Percentiles rank a stretch among this genome's conserved stretches.
Evolutionary conservation across 2,113 vertebrate species (phyloP).

Genomic region (Gavia stellata): DNA sequence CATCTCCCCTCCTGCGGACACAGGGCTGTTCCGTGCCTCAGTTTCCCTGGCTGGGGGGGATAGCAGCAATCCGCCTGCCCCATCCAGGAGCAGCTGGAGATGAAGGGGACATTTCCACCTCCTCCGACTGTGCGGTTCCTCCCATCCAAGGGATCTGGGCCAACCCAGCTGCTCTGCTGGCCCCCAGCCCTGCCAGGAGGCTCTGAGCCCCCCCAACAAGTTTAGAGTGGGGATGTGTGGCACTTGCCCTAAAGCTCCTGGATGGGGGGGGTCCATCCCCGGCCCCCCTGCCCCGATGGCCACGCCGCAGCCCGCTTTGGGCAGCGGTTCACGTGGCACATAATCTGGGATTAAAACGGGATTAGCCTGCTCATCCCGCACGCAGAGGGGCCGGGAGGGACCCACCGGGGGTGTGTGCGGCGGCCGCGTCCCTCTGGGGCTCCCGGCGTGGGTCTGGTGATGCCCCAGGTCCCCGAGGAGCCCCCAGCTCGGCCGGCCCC

Average conservation of each 20-base stretch:
- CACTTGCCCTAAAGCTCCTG: accelerated
- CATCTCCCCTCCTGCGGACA: accelerated
- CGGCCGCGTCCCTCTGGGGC: background rate
- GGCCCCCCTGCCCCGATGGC: background rate
- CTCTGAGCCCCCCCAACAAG: background rate
- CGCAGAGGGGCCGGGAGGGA: background rate
- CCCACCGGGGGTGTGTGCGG: background rate
- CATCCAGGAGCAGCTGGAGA: background rate
- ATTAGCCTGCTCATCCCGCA: conserved; percentile 54
- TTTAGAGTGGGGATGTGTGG: accelerated
- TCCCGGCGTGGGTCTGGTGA: accelerated
- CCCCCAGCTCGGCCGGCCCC: accelerated
- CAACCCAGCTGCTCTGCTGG: background rate
- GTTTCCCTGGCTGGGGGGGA: background rate
- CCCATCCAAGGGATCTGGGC: background rate
- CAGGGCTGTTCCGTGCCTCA: background rate
- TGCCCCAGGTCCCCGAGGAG: accelerated
- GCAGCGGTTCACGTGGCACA: background rate
- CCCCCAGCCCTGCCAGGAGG: background rate
- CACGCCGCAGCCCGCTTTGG: background rate
- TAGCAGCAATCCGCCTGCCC: accelerated
- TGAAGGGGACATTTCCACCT: background rate
- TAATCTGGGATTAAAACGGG: conserved; percentile 32
- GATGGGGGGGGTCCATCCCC: too few relatives aligned
- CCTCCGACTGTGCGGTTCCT: background rate